Evolutionary conservation across 2,888 invertebrate genomes (phyloP), one percentile per base, ranked within the genome.

Genomic region (Lepidocyrtinus sp.): DNA sequence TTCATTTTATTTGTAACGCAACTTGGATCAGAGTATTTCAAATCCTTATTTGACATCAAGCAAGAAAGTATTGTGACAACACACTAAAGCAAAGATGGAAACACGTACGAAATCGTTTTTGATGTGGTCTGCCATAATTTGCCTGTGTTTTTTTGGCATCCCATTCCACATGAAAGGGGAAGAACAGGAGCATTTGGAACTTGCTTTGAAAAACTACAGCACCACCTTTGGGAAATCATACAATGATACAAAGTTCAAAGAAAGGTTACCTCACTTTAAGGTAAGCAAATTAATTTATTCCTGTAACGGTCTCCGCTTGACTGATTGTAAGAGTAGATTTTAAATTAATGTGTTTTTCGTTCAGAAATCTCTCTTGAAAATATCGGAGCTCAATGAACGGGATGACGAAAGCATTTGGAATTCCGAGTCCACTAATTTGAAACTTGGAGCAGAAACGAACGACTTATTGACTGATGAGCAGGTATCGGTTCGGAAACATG

Each of bases 211-310:
- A 68, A 88, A 90, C 24, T 92, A 91, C 84, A 88, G 91, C 15
- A 83, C 88, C 85, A 89, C 90, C 87, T 92, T 89, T 85, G 91
- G 92, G 87, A 92, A 91, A 89, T 89, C 88, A 85, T 92, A 92
- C 86, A 88, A 88, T 27, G 62, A 65, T 15, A 46, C 21, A 3
- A 61, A 72, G n/a, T 64, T 70, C n/a, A 46, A 74, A 64, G 67
- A 73, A 1, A 69, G 77, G 17, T 46, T 84, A n/a, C 69, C 70
- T 17, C 84, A 82, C 75, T 86, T 85, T 68, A 80, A 85, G 83
- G 86, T 86, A 78, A 19, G 36, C n/a, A n/a, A n/a, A n/a, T n/a
- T n/a, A n/a, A n/a, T n/a, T n/a, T n/a, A n/a, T n/a, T n/a, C n/a
- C n/a, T n/a, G n/a, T n/a, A n/a, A n/a, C n/a, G n/a, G n/a, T n/a